Percentiles rank a stretch among this genome's conserved stretches.
phyloP scores from a whole-genome alignment of 2,888 invertebrate species.

The Caenorhabditis sulstoni region DNA sequence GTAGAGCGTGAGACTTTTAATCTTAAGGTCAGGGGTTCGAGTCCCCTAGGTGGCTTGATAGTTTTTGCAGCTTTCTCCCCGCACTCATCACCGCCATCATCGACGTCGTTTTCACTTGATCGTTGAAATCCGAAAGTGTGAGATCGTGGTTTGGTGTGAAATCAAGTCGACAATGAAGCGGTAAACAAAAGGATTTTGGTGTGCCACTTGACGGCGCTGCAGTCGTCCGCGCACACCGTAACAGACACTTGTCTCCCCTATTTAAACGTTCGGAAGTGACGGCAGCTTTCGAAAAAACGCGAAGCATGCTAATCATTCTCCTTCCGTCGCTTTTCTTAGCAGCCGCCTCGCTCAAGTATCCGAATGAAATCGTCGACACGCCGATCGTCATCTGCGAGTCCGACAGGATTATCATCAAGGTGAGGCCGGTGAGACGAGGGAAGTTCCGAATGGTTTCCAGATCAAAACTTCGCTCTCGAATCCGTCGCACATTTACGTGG shows the following conservation, averaged over 20 bases:
- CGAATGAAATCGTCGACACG: slow-evolving; percentile 79
- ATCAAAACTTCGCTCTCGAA: slow-evolving; percentile 77
- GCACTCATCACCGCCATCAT: background rate
- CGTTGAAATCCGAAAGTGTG: slow-evolving; percentile 55
- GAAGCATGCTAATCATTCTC: slow-evolving; percentile 31
- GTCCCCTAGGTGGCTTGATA: slow-evolving; percentile 67
- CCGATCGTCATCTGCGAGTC: slow-evolving; percentile 79
- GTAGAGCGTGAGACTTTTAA: slow-evolving; percentile 75
- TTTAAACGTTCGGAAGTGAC: slow-evolving; percentile 52
- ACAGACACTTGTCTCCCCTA: slow-evolving; percentile 56
- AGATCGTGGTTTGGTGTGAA: slow-evolving; percentile 43
- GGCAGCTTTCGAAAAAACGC: slow-evolving; percentile 31
- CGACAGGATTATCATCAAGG: slow-evolving; percentile 75
- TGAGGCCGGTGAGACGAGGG: too few relatives aligned
- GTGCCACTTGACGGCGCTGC: slow-evolving; percentile 37
- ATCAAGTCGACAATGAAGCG: slow-evolving; percentile 45
- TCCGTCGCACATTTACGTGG: slow-evolving; percentile 79
- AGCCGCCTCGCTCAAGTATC: slow-evolving; percentile 61
- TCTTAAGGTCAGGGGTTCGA: slow-evolving; percentile 72
- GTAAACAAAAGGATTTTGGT: slow-evolving; percentile 53
- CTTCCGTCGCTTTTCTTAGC: slow-evolving; percentile 4
- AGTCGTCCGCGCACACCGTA: slow-evolving; percentile 47
- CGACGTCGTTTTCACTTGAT: slow-evolving; percentile 51
- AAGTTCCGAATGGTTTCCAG: slow-evolving; percentile 61
- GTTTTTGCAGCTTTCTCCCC: slow-evolving; percentile 18